These are phyloP conservation scores for Ommatoiulus sabulosus DNA, from an alignment of 2,888 invertebrate species.

Conservation along the genomic window DNA sequence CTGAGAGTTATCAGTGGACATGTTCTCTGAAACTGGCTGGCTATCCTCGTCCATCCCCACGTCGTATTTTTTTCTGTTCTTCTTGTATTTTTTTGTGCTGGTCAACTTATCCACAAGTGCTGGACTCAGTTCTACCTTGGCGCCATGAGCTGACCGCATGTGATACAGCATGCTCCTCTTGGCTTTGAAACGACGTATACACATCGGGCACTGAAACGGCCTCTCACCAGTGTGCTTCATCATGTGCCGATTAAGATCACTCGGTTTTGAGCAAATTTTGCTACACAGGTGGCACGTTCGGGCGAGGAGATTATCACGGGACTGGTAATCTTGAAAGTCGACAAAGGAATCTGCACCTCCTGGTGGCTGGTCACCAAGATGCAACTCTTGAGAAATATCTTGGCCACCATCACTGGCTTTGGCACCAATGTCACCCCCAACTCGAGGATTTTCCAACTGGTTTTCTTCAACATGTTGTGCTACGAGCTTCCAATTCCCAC, in stretches of 20 bases:
- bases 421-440: not conserved
- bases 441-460: not conserved
- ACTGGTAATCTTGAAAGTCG: constrained; percentile 54
- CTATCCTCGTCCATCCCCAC: not conserved
- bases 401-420: not conserved
- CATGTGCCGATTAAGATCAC: constrained; percentile 65
- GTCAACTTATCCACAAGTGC: constrained; percentile 64
- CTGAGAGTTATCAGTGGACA: constrained; percentile 35
- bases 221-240: constrained; percentile 66
- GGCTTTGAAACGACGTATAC: constrained; percentile 65
- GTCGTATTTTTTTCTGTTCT: constrained; percentile 28
- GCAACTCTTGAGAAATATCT: not conserved
- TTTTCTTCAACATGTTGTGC: constrained; percentile 38
- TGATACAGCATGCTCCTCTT: constrained; percentile 66
- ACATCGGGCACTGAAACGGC: constrained; percentile 65
- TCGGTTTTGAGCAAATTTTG: constrained; percentile 64
- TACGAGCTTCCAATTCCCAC: not conserved
- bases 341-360: not conserved
- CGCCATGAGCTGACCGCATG: constrained; percentile 65
- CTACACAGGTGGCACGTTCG: constrained; percentile 65
- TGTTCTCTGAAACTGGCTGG: not conserved
- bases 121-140: constrained; percentile 65
- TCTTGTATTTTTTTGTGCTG: constrained; percentile 55
- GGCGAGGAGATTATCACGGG: constrained; percentile 48
- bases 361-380: not conserved